These are phyloP conservation scores for Cryptocephalus primarius DNA, from an alignment of 2,888 invertebrate species.

Conservation along the genomic window DNA sequence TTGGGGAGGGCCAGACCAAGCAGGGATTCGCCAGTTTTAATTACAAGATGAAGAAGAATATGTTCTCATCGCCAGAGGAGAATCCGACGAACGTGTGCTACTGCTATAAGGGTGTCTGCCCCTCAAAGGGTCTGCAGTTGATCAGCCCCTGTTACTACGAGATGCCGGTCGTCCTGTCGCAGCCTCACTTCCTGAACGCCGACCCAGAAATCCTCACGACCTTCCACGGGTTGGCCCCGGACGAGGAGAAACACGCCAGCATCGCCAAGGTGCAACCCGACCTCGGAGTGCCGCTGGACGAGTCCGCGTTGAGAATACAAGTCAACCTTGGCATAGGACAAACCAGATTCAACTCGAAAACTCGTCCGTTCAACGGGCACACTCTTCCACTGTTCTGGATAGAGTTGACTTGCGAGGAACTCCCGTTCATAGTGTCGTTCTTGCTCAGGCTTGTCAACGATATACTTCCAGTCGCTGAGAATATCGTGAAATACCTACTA, in stretches of 20 bases:
- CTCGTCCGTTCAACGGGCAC: conserved; percentile 49
- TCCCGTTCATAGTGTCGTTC: conserved; percentile 20
- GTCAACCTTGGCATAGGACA: conserved; percentile 59
- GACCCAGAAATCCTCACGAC: conserved; percentile 46
- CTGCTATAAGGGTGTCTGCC: conserved; percentile 63
- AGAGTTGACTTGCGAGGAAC: conserved; percentile 41
- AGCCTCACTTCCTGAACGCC: conserved; percentile 49
- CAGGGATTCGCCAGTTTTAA: conserved; percentile 47
- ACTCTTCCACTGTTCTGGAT: conserved; percentile 63
- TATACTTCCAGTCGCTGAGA: conserved; percentile 21
- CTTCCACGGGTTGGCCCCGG: conserved; percentile 52
- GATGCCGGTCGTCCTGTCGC: conserved; percentile 63
- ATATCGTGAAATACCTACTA: conserved; percentile 22
- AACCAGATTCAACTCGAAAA: conserved; percentile 49
- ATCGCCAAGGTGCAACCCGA: conserved; percentile 60
- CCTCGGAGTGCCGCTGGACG: conserved; percentile 52
- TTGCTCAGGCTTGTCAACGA: conserved; percentile 18
- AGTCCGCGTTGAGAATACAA: conserved; percentile 54
- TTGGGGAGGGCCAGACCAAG: conserved; percentile 26
- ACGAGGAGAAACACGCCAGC: conserved; percentile 43
- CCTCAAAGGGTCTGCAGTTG: conserved; percentile 44
- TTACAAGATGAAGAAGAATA: conserved; percentile 49
- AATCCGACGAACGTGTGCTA: conserved; percentile 55
- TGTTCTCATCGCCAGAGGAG: conserved; percentile 43
- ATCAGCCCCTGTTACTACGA: conserved; percentile 44